These are phyloP conservation scores for Caenorhabditis briggsae DNA, from an alignment of 1,140 invertebrate species.

Conservation along the genomic window DNA sequence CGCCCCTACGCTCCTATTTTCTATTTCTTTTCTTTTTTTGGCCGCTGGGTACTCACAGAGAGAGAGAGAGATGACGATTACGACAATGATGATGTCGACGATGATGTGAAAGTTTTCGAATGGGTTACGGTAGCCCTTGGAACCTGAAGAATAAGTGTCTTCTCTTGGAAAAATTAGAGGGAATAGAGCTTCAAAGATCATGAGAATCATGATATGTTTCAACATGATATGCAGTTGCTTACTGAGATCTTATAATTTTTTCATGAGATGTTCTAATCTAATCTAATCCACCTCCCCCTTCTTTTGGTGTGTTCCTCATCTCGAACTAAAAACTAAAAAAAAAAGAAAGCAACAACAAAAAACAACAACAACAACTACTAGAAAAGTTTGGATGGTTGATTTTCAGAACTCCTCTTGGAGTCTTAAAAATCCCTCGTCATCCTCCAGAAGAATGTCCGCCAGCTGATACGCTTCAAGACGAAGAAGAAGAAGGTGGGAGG, in stretches of 20 bases:
- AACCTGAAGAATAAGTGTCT: no score
- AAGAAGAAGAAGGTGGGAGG: background rate
- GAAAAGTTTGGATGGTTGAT: conserved; percentile 24
- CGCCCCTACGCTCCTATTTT: conserved; percentile 5
- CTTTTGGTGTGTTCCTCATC: background rate
- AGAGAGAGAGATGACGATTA: conserved; percentile 8
- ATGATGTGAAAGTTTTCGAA: conserved; percentile 31
- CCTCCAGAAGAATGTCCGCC: conserved; percentile 26
- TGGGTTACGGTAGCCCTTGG: background rate
- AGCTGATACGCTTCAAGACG: conserved; percentile 44
- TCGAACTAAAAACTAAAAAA: background rate
- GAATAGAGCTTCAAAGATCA: conserved; percentile 14
- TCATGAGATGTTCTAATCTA: background rate
- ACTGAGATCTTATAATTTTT: conserved; percentile 2
- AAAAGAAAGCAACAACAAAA: background rate
- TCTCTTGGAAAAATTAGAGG: background rate
- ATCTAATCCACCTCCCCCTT: conserved; percentile 22
- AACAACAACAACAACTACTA: conserved; percentile 6
- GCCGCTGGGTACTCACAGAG: background rate
- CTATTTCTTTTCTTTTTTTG: conserved; percentile 20
- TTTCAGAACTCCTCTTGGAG: background rate
- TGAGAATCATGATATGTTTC: conserved; percentile 7
- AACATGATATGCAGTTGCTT: conserved; percentile 1
- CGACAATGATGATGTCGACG: conserved; percentile 25
- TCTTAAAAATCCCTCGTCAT: conserved; percentile 1